Evolutionary conservation across 2,797 vertebrate species (phyloP).

Genomic region (Threskiornis aethiopicus): DNA sequence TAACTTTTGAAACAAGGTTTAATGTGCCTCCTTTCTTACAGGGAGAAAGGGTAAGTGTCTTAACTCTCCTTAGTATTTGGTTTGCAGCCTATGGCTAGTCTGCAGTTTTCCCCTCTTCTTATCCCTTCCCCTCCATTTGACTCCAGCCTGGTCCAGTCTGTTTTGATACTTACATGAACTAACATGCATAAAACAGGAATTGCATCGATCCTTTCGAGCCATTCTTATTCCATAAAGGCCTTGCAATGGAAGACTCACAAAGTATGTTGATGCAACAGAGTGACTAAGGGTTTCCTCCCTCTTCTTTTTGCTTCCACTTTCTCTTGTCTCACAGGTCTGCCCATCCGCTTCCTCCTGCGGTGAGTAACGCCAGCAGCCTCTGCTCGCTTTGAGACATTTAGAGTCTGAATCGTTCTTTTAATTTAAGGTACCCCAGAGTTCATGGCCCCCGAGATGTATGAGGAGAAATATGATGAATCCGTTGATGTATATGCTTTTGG

Average conservation of each 20-base stretch:
- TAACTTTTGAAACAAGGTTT: constrained; percentile 74
- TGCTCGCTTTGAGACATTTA: constrained; percentile 83
- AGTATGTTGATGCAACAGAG: constrained; percentile 78
- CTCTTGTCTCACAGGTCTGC: constrained; percentile 74
- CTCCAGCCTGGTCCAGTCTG: constrained; percentile 28
- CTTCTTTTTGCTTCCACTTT: constrained; percentile 78
- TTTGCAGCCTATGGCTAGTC: constrained; percentile 84
- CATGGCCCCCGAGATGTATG: constrained; percentile 99
- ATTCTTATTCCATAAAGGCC: constrained; percentile 74
- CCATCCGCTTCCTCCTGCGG: constrained; percentile 52
- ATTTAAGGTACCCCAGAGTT: constrained; percentile 99
- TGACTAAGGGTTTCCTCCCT: constrained; percentile 88
- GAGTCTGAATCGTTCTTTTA: constrained; percentile 99
- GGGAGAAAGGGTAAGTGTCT: constrained; percentile 67
- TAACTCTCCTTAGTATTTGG: constrained; percentile 74
- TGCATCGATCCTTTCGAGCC: background rate
- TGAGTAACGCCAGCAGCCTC: constrained; percentile 75
- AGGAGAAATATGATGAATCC: constrained; percentile 98
- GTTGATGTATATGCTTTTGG: constrained; percentile 99
- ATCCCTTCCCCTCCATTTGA: constrained; percentile 51
- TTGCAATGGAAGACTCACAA: constrained; percentile 88
- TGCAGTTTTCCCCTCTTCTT: background rate
- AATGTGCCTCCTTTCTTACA: constrained; percentile 13
- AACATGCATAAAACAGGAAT: background rate
- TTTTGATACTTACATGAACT: background rate